phyloP scores from a whole-genome alignment of 2,113 vertebrate genomes.

The Loxodonta africana region DNA sequence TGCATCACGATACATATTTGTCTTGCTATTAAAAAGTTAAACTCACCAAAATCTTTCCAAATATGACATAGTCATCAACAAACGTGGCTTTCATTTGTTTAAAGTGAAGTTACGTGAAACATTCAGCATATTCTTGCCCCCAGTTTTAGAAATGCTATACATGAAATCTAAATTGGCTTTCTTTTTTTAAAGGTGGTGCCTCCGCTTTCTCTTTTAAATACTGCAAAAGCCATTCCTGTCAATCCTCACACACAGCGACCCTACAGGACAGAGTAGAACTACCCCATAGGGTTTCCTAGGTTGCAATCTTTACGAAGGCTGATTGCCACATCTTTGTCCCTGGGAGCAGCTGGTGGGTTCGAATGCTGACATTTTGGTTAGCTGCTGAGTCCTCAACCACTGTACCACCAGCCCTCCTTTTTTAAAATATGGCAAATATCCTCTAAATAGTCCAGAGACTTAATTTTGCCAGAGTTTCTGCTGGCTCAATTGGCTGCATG shows the following conservation, averaged over 20 bases:
- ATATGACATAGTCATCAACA: neutral
- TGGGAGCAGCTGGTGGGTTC: neutral
- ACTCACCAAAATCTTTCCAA: constrained; percentile 53
- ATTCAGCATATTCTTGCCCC: constrained; percentile 56
- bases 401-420: neutral
- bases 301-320: neutral
- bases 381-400: too few species aligned
- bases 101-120: constrained; percentile 77
- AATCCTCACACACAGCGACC: too few species aligned
- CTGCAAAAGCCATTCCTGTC: neutral
- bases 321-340: neutral
- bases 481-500: neutral
- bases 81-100: neutral
- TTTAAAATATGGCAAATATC: constrained; percentile 64
- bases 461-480: neutral
- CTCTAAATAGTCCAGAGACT: neutral
- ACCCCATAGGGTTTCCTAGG: neutral
- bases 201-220: constrained; percentile 69
- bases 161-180: constrained; percentile 11
- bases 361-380: neutral
- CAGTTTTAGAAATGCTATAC: constrained; percentile 16
- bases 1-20: neutral
- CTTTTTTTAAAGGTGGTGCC: neutral
- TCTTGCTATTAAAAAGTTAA: constrained; percentile 2
- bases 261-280: too few species aligned